Base-by-base conservation (phyloP, 2,888 invertebrate species). In the Lutraria lutraria region DNA sequence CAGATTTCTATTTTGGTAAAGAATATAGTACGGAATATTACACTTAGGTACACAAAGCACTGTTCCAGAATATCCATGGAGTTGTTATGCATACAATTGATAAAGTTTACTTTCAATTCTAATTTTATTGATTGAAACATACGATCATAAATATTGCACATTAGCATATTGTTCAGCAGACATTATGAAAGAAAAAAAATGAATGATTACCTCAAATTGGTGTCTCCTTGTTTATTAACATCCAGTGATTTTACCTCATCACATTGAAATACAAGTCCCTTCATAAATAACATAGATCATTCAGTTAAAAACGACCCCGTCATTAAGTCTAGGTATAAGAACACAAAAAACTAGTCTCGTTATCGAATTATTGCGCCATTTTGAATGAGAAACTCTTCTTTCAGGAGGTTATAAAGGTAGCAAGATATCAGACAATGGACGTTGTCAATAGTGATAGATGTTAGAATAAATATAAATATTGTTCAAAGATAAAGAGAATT, bases 361-460 rank as follows among this genome's bases (percentile, higher is more conserved):
- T 34, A 76, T 34, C 16, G 76, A 76, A 31, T 34, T 19, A 76
- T 34, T 31, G 13, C 76, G 76, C 76, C 76, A 76, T 76, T 76
- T 76, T 76, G 76, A 76, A 76, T 76, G 31, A 19, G 76, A 21
- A 34, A 25, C 76, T 76, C 76, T 76, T 19, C 34, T 31, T 16
- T 76, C 34, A 31, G 76, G 34, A 76, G 76, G 76, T 34, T 15
- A 34, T 76, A 76, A 76, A 34, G 34, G 12, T 13, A 15, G 29
- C 31, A 15, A 4, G 31, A 31, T 34, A 72, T 76, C 34, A 31
- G 31, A 76, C 76, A 76, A 76, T 76, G 0, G 76, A 16, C 76
- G 76, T 76, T 76, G 76, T 76, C 76, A 76, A 76, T 31, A 76
- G 76, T 31, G 31, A 76, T 76, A 16, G 31, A 31, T 34, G 76